A percentile compares a stretch with the other conserved stretches of the same genome.
These are phyloP conservation scores for Thymelicus sylvestris DNA, from an alignment of 2,888 invertebrate genomes.

Conservation along the genomic window DNA sequence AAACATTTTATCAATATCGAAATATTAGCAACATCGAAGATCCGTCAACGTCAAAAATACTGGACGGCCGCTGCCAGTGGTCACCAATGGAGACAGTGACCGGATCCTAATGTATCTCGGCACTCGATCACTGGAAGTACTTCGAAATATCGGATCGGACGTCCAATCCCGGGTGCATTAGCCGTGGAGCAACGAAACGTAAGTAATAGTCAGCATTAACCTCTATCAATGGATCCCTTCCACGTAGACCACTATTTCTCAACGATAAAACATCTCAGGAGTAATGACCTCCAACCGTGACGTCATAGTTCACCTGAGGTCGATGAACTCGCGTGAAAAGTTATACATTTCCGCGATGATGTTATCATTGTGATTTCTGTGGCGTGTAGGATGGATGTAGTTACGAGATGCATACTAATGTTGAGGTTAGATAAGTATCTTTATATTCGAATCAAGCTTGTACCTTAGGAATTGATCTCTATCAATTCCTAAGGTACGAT, in stretches of 20 bases:
- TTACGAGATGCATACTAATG: too few species aligned
- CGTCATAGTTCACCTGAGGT: slow-evolving; percentile 22
- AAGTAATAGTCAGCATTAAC: slow-evolving; percentile 34
- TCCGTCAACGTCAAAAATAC: too few species aligned
- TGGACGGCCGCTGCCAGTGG: too few species aligned
- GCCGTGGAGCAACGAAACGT: slow-evolving; percentile 30
- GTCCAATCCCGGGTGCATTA: slow-evolving; percentile 37
- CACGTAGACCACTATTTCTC: slow-evolving; percentile 22
- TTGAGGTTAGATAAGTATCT: too few species aligned
- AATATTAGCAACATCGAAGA: too few species aligned
- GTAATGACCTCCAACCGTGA: slow-evolving; percentile 14
- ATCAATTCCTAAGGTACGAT: too few species aligned
- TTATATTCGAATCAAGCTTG: background rate
- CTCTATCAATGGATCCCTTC: slow-evolving; percentile 32
- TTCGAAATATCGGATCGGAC: slow-evolving; percentile 36
- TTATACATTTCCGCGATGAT: background rate
- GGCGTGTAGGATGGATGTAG: too few species aligned
- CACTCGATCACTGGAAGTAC: slow-evolving; percentile 35
- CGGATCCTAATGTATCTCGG: slow-evolving; percentile 23
- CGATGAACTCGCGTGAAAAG: slow-evolving; percentile 1
- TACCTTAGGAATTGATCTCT: background rate
- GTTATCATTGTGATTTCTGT: background rate
- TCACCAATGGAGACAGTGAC: background rate
- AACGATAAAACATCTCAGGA: slow-evolving; percentile 23
- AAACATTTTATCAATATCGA: too few species aligned